These are phyloP conservation scores for Scomber japonicus DNA, from an alignment of 2,113 vertebrate genomes.

Conservation along the genomic window DNA sequence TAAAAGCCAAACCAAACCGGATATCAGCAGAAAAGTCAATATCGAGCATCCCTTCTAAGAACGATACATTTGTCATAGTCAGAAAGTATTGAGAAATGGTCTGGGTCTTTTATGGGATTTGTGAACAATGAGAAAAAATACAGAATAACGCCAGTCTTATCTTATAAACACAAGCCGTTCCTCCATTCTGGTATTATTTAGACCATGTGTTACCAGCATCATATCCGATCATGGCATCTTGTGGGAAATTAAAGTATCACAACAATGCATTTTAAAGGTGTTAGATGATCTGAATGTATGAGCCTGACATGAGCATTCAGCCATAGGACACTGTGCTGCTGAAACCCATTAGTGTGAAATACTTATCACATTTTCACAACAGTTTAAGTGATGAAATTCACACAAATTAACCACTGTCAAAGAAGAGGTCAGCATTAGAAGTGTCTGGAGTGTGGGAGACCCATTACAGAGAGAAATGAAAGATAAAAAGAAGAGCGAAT, in stretches of 20 bases:
- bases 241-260: constrained; percentile 27
- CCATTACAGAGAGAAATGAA: constrained; percentile 36
- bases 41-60: background rate
- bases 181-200: background rate
- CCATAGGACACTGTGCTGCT: constrained; percentile 15
- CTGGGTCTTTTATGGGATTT: no score
- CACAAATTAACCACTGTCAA: constrained; percentile 42
- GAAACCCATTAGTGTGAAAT: constrained; percentile 38
- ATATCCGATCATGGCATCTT: constrained; percentile 24
- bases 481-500: constrained; percentile 35
- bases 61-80: background rate
- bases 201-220: background rate
- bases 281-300: background rate
- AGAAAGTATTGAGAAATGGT: no score
- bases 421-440: constrained; percentile 35
- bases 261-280: constrained; percentile 16
- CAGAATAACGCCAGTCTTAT: no score
- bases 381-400: constrained; percentile 43
- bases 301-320: constrained; percentile 5
- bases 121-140: no score
- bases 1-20: no score
- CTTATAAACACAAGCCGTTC: background rate
- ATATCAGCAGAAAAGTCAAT: no score
- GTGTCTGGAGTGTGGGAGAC: constrained; percentile 37
- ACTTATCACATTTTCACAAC: constrained; percentile 28